phyloP scores from a whole-genome alignment of 2,113 vertebrate genomes.

The Zingel zingel region DNA sequence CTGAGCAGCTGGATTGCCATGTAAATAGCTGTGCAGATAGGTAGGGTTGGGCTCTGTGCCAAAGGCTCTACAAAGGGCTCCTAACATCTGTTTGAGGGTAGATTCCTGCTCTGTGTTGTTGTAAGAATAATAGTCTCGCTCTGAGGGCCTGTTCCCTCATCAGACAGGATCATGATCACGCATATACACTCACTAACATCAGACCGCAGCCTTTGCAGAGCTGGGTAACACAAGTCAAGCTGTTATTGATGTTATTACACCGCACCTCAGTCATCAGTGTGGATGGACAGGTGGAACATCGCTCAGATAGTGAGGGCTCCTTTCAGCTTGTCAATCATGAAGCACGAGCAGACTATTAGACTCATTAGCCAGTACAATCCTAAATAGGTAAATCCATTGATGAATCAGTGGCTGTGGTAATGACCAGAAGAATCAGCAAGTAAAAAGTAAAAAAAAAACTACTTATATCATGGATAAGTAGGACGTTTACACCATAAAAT shows the following conservation, averaged over 20 bases:
- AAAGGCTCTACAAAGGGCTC: conserved; percentile 91
- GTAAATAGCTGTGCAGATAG: conserved; percentile 97
- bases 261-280: conserved; percentile 44
- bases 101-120: conserved; percentile 88
- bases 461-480: conserved; percentile 27
- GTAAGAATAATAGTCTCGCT: conserved; percentile 86
- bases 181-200: conserved; percentile 76
- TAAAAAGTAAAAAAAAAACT: not conserved
- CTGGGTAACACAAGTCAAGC: conserved; percentile 46
- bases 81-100: conserved; percentile 94
- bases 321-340: not conserved
- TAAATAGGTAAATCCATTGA: not conserved
- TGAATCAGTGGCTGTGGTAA: not conserved
- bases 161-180: conserved; percentile 80
- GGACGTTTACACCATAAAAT: conserved; percentile 35
- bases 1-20: conserved; percentile 91
- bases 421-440: not conserved
- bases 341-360: conserved; percentile 4
- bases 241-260: conserved; percentile 58
- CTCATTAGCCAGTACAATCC: not conserved
- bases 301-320: conserved; percentile 5
- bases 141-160: conserved; percentile 78
- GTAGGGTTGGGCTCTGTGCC: conserved; percentile 90
- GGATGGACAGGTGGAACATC: conserved; percentile 66
- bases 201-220: conserved; percentile 57